Base-by-base conservation (phyloP, 2,113 vertebrate genomes). In the Aspiorhynchus laticeps region DNA sequence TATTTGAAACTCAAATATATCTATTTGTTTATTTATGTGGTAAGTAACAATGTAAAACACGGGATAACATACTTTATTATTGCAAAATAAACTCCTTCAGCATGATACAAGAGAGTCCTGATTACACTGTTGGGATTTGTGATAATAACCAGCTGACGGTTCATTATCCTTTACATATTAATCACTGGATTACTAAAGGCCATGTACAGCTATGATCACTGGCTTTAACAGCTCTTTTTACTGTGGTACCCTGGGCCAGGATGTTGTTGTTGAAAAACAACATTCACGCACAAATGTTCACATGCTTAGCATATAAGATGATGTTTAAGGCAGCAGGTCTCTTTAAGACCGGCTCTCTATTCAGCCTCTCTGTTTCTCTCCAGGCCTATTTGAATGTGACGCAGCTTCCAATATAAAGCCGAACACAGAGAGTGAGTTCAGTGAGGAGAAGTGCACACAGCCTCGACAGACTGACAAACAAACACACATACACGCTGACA, bases 361-460 rank as follows among this genome's bases (percentile, higher is more conserved):
- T 79, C 51, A 89, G 84, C 36, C 36, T 61, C 75, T 87, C 67
- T 85, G 28, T 83, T 83, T 36, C 85, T 85, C 79, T 83, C 48
- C 80, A 69, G 86, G 80, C 80, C 84, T 75, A 53, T 73, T 86
- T 86, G 43, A 88, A 67, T 89, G 65, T 84, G 84, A 86, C 74
- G 84, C 74, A 87, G 80, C 86, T 79, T 77, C 75, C 69, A 69
- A 88, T 83, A 89, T 73, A 83, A 77, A 86, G 38, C 53, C 12
- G 14, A 61, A 83, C 33, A 80, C 2, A 63, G 33, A 38, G 51
- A 76, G 67, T 28, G 80, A 77, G 71, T 59, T 76, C 74, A 84
- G 86, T 88, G 85, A 90, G 76, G 86, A 91, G 86, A 83, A 84
- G 80, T 26, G 90, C 80, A 46, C 88, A 85, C 33, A 91, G 86